phyloP scores from a whole-genome alignment of 2,888 invertebrate species.

The Tyria jacobaeae region DNA sequence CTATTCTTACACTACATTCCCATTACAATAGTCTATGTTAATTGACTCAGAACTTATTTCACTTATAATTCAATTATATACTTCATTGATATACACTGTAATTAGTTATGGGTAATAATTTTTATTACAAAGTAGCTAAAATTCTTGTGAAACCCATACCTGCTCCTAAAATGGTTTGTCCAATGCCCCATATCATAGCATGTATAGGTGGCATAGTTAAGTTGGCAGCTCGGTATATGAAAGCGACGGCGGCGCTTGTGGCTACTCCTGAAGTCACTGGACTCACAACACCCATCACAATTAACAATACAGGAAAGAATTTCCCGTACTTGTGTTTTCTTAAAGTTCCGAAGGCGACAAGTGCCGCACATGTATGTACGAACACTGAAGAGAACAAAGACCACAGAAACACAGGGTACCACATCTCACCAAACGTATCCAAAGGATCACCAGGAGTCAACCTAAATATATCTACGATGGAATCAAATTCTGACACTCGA shows the following conservation, averaged over 20 bases:
- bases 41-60: constrained; percentile 60
- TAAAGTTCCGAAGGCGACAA: constrained; percentile 96
- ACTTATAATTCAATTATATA: constrained; percentile 33
- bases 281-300: constrained; percentile 95
- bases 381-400: constrained; percentile 97
- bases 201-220: constrained; percentile 96
- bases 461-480: constrained; percentile 89
- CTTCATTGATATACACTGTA: constrained; percentile 29
- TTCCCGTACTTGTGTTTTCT: constrained; percentile 98
- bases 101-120: constrained; percentile 33
- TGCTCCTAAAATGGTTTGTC: constrained; percentile 95
- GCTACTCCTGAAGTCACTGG: constrained; percentile 96
- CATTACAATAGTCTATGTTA: constrained; percentile 61
- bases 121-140: constrained; percentile 93
- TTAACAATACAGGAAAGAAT: constrained; percentile 95
- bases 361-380: constrained; percentile 96
- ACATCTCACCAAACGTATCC: constrained; percentile 95
- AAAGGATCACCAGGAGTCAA: constrained; percentile 88
- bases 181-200: constrained; percentile 97
- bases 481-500: constrained; percentile 88
- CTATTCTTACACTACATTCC: constrained; percentile 53
- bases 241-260: constrained; percentile 96
- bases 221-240: constrained; percentile 96
- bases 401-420: constrained; percentile 99
- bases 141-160: constrained; percentile 97